These are phyloP conservation scores for Axea sp. DNA, from an alignment of 2,888 invertebrate species.

Conservation along the genomic window DNA sequence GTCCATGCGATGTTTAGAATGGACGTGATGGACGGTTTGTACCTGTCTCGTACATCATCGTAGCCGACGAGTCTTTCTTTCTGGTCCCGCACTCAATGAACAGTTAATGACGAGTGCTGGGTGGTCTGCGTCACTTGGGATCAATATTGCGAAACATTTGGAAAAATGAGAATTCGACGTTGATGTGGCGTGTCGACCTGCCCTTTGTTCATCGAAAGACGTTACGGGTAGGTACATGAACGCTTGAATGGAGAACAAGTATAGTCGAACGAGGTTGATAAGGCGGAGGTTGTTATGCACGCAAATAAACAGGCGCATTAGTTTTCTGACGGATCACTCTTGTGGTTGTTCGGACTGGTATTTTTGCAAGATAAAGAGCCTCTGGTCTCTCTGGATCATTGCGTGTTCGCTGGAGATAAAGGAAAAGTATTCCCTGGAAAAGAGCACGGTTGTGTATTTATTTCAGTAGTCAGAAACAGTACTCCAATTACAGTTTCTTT, in stretches of 20 bases:
- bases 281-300: constrained; percentile 47
- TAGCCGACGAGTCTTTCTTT: not conserved
- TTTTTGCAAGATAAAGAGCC: too few relatives aligned
- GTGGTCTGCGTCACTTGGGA: constrained; percentile 46
- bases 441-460: too few relatives aligned
- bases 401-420: too few relatives aligned
- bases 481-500: too few relatives aligned
- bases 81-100: not conserved
- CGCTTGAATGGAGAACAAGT: constrained; percentile 24
- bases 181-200: constrained; percentile 37
- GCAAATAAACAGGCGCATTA: constrained; percentile 46
- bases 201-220: constrained; percentile 16
- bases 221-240: constrained; percentile 32
- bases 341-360: constrained; percentile 22
- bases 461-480: too few relatives aligned
- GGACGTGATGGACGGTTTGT: constrained; percentile 4
- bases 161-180: constrained; percentile 25
- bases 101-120: too few relatives aligned
- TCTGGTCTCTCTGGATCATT: too few relatives aligned
- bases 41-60: constrained; percentile 14
- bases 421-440: too few relatives aligned
- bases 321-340: constrained; percentile 20
- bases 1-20: constrained; percentile 85
- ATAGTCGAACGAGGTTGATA: constrained; percentile 28
- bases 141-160: constrained; percentile 54